Evolutionary conservation across 2,113 vertebrate species (phyloP), one percentile per base, ranked within the genome.

Genomic region (Pavo muticus): DNA sequence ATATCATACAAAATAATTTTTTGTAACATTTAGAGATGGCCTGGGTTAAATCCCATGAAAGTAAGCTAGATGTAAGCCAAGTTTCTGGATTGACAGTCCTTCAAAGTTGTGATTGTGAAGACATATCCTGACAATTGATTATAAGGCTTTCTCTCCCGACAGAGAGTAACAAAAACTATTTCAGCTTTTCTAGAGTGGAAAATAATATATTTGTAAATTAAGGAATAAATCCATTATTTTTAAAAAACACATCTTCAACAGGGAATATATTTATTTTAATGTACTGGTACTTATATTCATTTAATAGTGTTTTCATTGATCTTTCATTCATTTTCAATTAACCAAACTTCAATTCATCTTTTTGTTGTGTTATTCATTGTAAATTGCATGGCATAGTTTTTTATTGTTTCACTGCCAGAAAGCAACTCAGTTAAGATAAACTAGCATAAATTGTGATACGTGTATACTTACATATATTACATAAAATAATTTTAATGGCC

Each of bases 1-100:
- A 96, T 86, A 97, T 97, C 97, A 90, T 78, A 90, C 88, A 48
- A 74, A 71, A 93, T 80, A 65, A 60, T 91, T 83, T 93, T 93
- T 96, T 52, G 20, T 68, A 92, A 50, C 88, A 87, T 94, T 79
- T 45, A 61, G 84, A 91, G 80, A 87, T 13, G 82, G 65, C 68
- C 73, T 42, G 24, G 87, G 83, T 85, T 88, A 91, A 91, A 90
- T 88, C 71, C 40, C 61, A 86, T 5, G 0, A 35, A 84, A 91
- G 85, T 16, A 83, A 90, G 69, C 52, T 40, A 1, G 52, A 54
- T 87, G 74, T 50, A 93, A 65, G 37, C 4, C 18, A 19, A 29
- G 29, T 24, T n/a, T 37, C 56, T 71, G 92, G 82, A 86, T 10
- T 71, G 77, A 69, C 35, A 44, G 30, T 75, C n/a, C 44, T 77